These are phyloP conservation scores for Antheraea assamensis DNA, from an alignment of 2,888 invertebrate species.

Conservation along the genomic window DNA sequence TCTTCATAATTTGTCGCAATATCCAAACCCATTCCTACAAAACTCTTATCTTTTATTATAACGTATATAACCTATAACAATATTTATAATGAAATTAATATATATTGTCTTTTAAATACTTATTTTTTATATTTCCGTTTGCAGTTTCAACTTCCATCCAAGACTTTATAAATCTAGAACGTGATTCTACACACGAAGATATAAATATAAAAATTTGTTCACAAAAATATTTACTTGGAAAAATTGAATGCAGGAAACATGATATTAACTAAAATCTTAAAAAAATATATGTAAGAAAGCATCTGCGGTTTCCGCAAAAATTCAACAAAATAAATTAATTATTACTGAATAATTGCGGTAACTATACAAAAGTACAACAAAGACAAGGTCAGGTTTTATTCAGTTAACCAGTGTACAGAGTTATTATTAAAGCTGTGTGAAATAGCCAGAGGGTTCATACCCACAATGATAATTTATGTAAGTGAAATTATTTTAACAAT, in stretches of 20 bases:
- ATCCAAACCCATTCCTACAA: too few relatives aligned
- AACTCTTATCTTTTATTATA: too few relatives aligned
- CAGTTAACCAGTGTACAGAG: background rate
- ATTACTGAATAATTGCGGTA: constrained; percentile 36
- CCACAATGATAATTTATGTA: background rate
- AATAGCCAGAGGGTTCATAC: constrained; percentile 11
- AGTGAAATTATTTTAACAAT: background rate
- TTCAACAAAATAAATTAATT: constrained; percentile 42
- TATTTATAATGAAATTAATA: too few relatives aligned
- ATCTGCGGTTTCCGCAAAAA: constrained; percentile 57
- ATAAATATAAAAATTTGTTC: background rate
- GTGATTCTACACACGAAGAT: too few relatives aligned
- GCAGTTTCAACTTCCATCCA: too few relatives aligned
- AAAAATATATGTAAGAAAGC: constrained; percentile 62
- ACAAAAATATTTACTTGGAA: constrained; percentile 9
- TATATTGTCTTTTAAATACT: too few relatives aligned
- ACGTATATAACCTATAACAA: too few relatives aligned
- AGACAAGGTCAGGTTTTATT: constrained; percentile 37
- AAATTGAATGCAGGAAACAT: constrained; percentile 27
- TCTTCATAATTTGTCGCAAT: too few relatives aligned
- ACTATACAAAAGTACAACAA: constrained; percentile 40
- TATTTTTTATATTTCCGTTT: too few relatives aligned
- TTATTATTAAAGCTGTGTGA: constrained; percentile 13
- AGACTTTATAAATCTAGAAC: too few relatives aligned
- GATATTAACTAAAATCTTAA: constrained; percentile 48